Evolutionary conservation across 2,888 invertebrate genomes (phyloP), one percentile per base, ranked within the genome.

Genomic region (Seira ritae): DNA sequence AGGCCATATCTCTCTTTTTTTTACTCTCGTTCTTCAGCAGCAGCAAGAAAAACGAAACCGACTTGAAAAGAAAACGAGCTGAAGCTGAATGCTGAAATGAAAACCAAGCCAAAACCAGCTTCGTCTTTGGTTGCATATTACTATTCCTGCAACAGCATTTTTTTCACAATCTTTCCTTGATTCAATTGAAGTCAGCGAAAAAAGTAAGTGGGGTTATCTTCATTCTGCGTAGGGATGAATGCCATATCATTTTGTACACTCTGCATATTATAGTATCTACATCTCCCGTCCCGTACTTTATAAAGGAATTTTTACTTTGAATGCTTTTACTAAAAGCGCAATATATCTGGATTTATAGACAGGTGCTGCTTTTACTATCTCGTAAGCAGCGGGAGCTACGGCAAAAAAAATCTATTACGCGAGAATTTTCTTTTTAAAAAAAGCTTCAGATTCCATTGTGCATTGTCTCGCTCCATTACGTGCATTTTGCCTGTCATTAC

Each of bases 141-240:
- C 20, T 60, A 55, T 77, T 67, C 77, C 78, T 78, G 78, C 78
- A 78, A 71, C 78, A 78, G 78, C 70, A 65, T 70, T 78, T 78
- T 23, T 15, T 46, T 3, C 42, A 37, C 19, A 10, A 69, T 4
- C 24, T 2, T 19, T 19, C 24, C 19, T 31, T n/a, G 1, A 37
- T 3, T 68, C 1, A 31, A 0, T 10, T 37, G 68, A 10, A 17
- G 37, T 19, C 37, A 20, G 6, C 17, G n/a, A 24, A 23, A 66
- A 66, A 23, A 24, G n/a, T 66, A 20, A 66, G 24, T 15, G 23
- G 15, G 22, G 42, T 22, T 8, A 42, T 68, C 6, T 24, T 1
- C 46, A 69, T n/a, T n/a, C n/a, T n/a, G n/a, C n/a, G n/a, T n/a
- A n/a, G n/a, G n/a, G n/a, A n/a, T n/a, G n/a, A n/a, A n/a, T n/a